Evolutionary conservation across 2,797 vertebrate genomes (phyloP), one percentile per base, ranked within the genome.

Genomic region (Acanthurus lineatus): DNA sequence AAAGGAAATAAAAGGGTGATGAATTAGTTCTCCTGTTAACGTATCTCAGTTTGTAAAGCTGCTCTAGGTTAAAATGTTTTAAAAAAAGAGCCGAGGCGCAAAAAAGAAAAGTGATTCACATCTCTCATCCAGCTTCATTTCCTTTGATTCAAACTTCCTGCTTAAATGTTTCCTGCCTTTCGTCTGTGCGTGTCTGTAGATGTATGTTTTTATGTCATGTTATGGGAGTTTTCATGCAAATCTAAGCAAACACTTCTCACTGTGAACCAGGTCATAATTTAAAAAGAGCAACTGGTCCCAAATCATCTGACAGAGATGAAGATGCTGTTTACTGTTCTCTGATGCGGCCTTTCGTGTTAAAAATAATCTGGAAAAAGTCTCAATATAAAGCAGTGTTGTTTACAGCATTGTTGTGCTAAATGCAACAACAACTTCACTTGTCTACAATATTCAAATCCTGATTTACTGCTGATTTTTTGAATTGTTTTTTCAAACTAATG

Each of bases 91-190:
- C 16, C 7, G 45, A 19, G 76, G 11, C 3, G 25, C 49, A 64
- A 77, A 57, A 70, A 12, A 82, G n/a, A 73, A 71, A 81, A 67
- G 19, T 15, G 25, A 22, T 47, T 35, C 54, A 2, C 9, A 42
- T 81, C 49, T 72, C 17, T 62, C 62, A 45, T 28, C 64, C 19
- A 44, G 35, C 57, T 61, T 66, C 0, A 65, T 85, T 86, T 88
- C 85, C 82, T 79, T 61, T 73, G 53, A 35, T n/a, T 7, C 19
- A 0, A 0, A 71, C 66, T 71, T 78, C 84, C 84, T 77, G 51
- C 25, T 72, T 45, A 17, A 9, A 47, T 17, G 6, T 77, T 87
- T 84, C 65, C 70, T 70, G 40, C 6, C 40, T 44, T 82, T 84
- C 80, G 67, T 72, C 28, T 70, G 9, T 5, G 11, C 12, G n/a